Conservation (phyloP, 1,140 invertebrate species). For the Drosophila nigromelanica region DNA sequence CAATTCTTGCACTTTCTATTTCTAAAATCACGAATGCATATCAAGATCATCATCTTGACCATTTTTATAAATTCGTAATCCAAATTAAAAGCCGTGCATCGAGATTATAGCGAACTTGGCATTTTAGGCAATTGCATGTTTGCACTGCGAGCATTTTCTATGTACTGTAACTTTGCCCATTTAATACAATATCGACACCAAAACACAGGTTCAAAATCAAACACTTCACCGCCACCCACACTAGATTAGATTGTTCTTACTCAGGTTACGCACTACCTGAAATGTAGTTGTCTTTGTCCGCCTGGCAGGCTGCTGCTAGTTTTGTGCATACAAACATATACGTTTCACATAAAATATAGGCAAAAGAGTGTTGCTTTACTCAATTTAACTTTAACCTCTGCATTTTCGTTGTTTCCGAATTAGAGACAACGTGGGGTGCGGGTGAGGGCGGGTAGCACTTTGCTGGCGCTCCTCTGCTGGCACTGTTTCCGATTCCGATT, state of each 20-base stretch:
- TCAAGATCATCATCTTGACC: constrained; percentile 33
- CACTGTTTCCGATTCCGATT: constrained; percentile 24
- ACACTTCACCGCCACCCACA: constrained; percentile 26
- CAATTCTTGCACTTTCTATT: constrained; percentile 39
- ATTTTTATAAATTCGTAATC: constrained; percentile 28
- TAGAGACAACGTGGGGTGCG: constrained; percentile 67
- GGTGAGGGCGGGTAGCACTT: constrained; percentile 42
- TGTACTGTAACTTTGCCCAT: constrained; percentile 27
- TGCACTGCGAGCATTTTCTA: constrained; percentile 38
- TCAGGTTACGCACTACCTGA: constrained; percentile 26
- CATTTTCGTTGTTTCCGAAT: constrained; percentile 61
- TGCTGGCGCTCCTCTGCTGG: constrained; percentile 49
- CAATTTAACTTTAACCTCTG: constrained; percentile 59
- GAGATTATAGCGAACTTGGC: constrained; percentile 50
- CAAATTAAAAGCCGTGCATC: constrained; percentile 26
- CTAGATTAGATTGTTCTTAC: constrained; percentile 20
- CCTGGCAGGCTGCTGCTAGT: background rate
- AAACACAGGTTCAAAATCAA: constrained; percentile 28
- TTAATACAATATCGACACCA: constrained; percentile 37
- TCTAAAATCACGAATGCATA: constrained; percentile 33
- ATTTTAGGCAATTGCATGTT: constrained; percentile 67
- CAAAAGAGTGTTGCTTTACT: constrained; percentile 26
- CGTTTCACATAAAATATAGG: constrained; percentile 13
- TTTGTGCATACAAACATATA: background rate
- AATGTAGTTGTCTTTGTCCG: constrained; percentile 28